Evolutionary conservation across 2,113 vertebrate genomes (phyloP).

Genomic region (Butorides virescens): DNA sequence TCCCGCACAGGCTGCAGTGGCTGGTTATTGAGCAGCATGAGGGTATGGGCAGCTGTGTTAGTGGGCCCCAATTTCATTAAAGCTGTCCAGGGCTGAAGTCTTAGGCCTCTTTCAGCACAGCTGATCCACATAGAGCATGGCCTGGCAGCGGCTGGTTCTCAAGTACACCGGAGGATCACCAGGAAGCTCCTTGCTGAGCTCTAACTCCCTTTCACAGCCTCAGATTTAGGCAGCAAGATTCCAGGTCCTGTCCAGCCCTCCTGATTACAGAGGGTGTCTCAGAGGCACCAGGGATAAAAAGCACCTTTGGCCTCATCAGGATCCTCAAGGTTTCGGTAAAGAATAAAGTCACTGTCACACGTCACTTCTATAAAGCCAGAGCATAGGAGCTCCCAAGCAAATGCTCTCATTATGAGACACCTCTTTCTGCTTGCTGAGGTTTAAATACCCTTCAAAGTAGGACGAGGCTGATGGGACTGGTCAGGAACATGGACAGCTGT

Average conservation of each 20-base stretch:
- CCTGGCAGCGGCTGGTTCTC: background rate
- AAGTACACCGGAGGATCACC: background rate
- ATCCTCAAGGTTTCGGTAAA: background rate
- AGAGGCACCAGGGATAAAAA: background rate
- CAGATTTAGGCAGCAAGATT: background rate
- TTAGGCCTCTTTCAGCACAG: background rate
- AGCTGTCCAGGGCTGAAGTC: background rate
- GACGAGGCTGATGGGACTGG: background rate
- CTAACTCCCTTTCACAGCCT: background rate
- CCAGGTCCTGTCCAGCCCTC: background rate
- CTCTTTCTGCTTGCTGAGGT: background rate
- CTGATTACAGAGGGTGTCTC: background rate
- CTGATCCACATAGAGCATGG: background rate
- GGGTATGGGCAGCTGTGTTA: no score
- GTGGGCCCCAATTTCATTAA: background rate
- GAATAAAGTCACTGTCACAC: background rate
- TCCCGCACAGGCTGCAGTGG: background rate
- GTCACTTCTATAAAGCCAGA: background rate
- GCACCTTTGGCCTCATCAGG: background rate
- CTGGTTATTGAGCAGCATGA: background rate
- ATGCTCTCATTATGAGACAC: background rate
- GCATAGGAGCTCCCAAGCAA: background rate
- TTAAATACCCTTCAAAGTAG: background rate
- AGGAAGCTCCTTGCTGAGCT: background rate
- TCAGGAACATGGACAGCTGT: background rate